Conservation (phyloP, 2,888 invertebrate genomes). For the Scaptomyza caliginosa region DNA sequence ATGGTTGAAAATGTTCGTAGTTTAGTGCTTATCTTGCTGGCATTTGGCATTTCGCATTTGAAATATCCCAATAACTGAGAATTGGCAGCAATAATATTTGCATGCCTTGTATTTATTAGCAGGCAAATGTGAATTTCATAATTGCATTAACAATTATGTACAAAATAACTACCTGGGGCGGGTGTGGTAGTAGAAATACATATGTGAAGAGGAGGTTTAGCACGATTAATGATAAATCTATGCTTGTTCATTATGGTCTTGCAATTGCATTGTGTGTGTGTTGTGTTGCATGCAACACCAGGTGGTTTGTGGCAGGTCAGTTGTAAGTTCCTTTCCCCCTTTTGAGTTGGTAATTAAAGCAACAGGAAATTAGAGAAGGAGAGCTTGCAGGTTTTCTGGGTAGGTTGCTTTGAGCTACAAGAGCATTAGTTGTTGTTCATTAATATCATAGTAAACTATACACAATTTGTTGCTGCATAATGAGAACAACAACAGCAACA, state of each 20-base stretch:
- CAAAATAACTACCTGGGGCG: constrained; percentile 8
- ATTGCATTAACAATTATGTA: constrained; percentile 57
- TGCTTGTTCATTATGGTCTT: constrained; percentile 54
- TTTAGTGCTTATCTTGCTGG: constrained; percentile 5
- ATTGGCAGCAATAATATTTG: constrained; percentile 38
- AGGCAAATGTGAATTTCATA: constrained; percentile 51
- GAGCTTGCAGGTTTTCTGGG: background rate
- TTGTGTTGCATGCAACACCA: no score
- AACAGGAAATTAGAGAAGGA: constrained; percentile 57
- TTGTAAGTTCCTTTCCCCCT: background rate
- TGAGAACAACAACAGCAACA: constrained; percentile 17
- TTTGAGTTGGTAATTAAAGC: constrained; percentile 6
- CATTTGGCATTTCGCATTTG: constrained; percentile 22
- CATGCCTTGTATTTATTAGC: constrained; percentile 39
- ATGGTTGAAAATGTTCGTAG: constrained; percentile 13
- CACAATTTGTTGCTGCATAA: constrained; percentile 34
- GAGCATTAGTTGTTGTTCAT: constrained; percentile 61
- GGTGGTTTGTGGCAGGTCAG: constrained; percentile 15
- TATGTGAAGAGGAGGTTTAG: constrained; percentile 3
- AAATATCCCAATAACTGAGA: constrained; percentile 4
- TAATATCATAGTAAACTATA: constrained; percentile 62
- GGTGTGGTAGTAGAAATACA: background rate
- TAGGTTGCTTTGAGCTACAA: constrained; percentile 17
- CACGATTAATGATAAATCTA: constrained; percentile 52
- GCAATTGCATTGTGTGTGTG: constrained; percentile 29